Percentiles rank a stretch among this genome's conserved stretches.
Evolutionary conservation across 2,888 invertebrate genomes (phyloP).

Genomic region (Tetragonisca angustula): DNA sequence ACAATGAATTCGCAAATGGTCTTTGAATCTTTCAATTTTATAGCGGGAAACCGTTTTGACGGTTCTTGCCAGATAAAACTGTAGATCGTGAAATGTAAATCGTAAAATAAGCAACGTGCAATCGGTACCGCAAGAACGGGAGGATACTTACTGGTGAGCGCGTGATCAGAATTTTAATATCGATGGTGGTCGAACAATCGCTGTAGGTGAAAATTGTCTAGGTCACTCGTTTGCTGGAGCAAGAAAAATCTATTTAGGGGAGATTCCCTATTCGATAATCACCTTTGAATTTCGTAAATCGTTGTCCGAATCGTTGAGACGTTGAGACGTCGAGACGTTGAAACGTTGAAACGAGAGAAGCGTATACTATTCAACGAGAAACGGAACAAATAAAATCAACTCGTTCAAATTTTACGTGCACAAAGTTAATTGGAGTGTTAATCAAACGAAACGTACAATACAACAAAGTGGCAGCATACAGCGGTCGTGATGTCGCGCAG

Average conservation of each 20-base stretch:
- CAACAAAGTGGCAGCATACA: not conserved
- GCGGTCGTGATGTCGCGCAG: slow-evolving; percentile 42
- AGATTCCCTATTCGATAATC: not conserved
- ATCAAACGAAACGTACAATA: not conserved
- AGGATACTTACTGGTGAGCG: slow-evolving; percentile 59
- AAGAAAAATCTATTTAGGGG: not conserved
- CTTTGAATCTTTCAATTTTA: not conserved
- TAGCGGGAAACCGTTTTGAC: not conserved
- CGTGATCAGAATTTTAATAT: slow-evolving; percentile 60
- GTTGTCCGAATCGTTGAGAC: not conserved
- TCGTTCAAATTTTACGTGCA: not conserved
- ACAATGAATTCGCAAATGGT: too few species aligned
- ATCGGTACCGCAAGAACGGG: slow-evolving; percentile 51
- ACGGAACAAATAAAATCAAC: not conserved
- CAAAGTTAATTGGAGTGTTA: slow-evolving; percentile 1
- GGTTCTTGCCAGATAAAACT: not conserved
- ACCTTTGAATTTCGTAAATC: not conserved
- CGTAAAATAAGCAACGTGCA: slow-evolving; percentile 35
- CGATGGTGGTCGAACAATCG: slow-evolving; percentile 37
- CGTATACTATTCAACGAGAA: not conserved
- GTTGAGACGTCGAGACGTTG: not conserved
- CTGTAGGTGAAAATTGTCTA: slow-evolving; percentile 58
- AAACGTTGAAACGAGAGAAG: not conserved
- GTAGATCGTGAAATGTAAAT: not conserved
- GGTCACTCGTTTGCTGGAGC: slow-evolving; percentile 31